Evolutionary conservation across 2,888 invertebrate species (phyloP), one percentile per base, ranked within the genome.

Genomic region (Aromia moschata): DNA sequence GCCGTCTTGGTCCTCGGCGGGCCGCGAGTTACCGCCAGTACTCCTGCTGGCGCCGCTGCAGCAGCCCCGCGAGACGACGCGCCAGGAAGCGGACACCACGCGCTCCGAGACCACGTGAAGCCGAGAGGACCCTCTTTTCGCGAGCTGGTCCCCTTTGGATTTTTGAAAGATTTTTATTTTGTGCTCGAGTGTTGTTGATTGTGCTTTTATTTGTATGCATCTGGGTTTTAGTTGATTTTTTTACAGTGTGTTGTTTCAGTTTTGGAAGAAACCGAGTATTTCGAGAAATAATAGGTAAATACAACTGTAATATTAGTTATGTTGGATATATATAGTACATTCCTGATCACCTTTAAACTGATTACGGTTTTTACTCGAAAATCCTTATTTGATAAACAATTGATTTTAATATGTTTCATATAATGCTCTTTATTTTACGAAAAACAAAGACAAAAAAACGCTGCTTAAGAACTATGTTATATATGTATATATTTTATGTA

Each of bases 11-110:
- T 51, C 47, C 52, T 58, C 49, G 54, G n/a, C 31, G 43, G 44
- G 60, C 61, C 46, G 49, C 49, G 58, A 59, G 63, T 59, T 63
- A 58, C 57, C 56, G 57, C 62, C 61, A 66, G 66, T 66, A 67
- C 63, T 71, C 68, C 70, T 67, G 70, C 62, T 51, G 67, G 62
- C 58, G 59, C 60, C 62, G 18, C 41, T 51, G 37, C 46, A 52
- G 62, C 56, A 47, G 57, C 62, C 40, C 62, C 55, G 64, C 66
- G 65, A 61, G 15, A 40, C 30, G 38, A 36, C 44, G 54, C 47
- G 36, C 45, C 64, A 59, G 59, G 57, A 57, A 52, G 30, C 53
- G 18, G 36, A 41, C 20, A 53, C 63, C 70, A 70, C 67, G 70
- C 68, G 70, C 62, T 64, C 43, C 44, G 53, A 11, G 5, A 7